Evolutionary conservation across 2,113 vertebrate genomes (phyloP), one percentile per base, ranked within the genome.

Genomic region (Cathartes aura): DNA sequence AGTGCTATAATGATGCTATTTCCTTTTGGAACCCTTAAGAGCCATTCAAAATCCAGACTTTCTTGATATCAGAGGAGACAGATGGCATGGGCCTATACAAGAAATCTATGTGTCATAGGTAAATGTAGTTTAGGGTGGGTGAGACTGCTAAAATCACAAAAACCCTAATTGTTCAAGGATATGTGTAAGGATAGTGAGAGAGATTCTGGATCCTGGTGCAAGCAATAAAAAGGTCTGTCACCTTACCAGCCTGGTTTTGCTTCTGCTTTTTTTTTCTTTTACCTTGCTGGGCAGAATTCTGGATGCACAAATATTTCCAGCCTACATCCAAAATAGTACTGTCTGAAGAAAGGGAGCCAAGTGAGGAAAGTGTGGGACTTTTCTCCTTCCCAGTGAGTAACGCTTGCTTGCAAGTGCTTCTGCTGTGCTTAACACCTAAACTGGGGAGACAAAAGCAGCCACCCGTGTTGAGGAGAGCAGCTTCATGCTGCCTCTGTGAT

Each of bases 311-410:
- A 53, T 21, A 26, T 34, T 52, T 56, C 21, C 11, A 58, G 11
- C 5, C 22, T 59, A 8, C 2, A 0, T 48, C 14, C 8, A 56
- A 56, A 68, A 45, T 0, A 12, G 3, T 4, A 5, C 15, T 36
- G 6, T 80, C n/a, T 56, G 56, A 64, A 60, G n/a, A 85, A 43
- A 79, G 21, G 13, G 13, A 93, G 8, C 3, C 19, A 56, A 22
- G 7, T 3, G 6, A 36, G 20, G 13, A 32, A 72, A 56, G 6
- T 0, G 2, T 29, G 21, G 8, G 32, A 17, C 19, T 10, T 42
- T 53, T 81, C 59, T 62, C 9, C 29, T 88, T 59, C 13, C 38
- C 2, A 8, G 24, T 13, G 29, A 68, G 26, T 36, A 15, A 62
- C 4, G 2, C 12, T n/a, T 45, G 13, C 23, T 68, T 45, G 9